These are phyloP conservation scores for Morone chrysops DNA, from an alignment of 2,113 vertebrate species.

Conservation along the genomic window DNA sequence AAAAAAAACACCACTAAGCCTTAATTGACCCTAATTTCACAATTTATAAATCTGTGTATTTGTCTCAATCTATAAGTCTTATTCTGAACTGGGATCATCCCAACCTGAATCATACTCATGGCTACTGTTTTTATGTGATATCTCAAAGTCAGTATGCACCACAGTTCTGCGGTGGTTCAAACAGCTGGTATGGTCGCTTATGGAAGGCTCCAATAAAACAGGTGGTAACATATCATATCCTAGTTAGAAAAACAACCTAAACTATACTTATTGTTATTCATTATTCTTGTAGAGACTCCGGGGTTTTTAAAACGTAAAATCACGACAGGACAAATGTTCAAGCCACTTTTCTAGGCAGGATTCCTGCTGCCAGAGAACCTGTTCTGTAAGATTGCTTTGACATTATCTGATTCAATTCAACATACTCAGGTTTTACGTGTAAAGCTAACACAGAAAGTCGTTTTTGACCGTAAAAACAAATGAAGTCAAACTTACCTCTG, in stretches of 20 bases:
- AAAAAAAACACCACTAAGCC: background rate
- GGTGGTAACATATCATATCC: background rate
- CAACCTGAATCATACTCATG: background rate
- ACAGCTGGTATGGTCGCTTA: slow-evolving; percentile 26
- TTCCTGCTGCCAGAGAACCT: background rate
- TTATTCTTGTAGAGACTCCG: accelerated
- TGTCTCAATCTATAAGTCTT: background rate
- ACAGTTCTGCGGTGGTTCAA: background rate
- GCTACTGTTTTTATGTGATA: background rate
- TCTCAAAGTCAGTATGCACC: background rate
- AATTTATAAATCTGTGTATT: background rate
- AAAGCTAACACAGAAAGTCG: accelerated
- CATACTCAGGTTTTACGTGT: background rate
- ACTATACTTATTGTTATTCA: background rate
- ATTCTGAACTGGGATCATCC: background rate
- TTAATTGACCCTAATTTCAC: background rate
- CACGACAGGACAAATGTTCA: background rate
- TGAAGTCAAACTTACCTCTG: slow-evolving; percentile 75
- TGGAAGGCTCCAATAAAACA: background rate
- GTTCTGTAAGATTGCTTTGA: background rate
- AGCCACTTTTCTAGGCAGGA: background rate
- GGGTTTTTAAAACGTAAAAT: background rate
- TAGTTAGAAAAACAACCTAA: background rate
- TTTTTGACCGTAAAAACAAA: background rate
- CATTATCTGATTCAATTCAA: background rate